Percentiles rank a stretch among this genome's conserved stretches.
Conservation (phyloP, 2,797 vertebrate genomes). For the Aldrovandia affinis region DNA sequence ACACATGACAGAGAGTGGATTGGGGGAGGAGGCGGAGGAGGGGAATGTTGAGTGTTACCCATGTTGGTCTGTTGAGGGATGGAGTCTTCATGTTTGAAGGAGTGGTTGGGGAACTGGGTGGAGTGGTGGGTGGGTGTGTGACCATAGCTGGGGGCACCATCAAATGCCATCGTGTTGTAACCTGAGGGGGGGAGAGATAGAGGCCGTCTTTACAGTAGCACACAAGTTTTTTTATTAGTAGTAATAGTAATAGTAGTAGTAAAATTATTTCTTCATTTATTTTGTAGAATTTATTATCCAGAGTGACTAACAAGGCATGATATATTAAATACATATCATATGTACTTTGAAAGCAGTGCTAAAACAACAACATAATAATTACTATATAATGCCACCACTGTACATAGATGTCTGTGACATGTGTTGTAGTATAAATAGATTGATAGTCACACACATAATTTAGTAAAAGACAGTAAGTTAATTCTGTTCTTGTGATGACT, state of each 20-base stretch:
- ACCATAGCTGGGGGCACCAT: slow-evolving; percentile 86
- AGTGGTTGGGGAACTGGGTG: slow-evolving; percentile 86
- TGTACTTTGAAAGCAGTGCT: too few relatives aligned
- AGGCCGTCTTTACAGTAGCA: background rate
- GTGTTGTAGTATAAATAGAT: too few relatives aligned
- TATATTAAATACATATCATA: too few relatives aligned
- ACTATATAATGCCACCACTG: too few relatives aligned
- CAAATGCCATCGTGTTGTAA: slow-evolving; percentile 84
- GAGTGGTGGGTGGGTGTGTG: slow-evolving; percentile 89
- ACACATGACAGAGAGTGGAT: slow-evolving; percentile 32
- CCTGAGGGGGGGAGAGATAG: slow-evolving; percentile 64
- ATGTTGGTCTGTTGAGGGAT: slow-evolving; percentile 85
- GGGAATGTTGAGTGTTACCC: slow-evolving; percentile 73
- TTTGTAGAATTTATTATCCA: background rate
- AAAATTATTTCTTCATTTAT: background rate
- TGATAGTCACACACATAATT: too few relatives aligned
- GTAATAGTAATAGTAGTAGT: background rate
- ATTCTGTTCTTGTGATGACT: background rate
- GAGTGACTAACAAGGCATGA: too few relatives aligned
- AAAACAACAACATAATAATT: too few relatives aligned
- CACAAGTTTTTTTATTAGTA: background rate
- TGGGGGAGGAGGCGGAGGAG: background rate
- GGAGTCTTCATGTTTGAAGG: slow-evolving; percentile 95
- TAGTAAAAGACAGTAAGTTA: too few relatives aligned
- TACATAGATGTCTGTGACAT: too few relatives aligned